Evolutionary conservation across 2,113 vertebrate species (phyloP), one percentile per base, ranked within the genome.

Genomic region (Isurus oxyrinchus): DNA sequence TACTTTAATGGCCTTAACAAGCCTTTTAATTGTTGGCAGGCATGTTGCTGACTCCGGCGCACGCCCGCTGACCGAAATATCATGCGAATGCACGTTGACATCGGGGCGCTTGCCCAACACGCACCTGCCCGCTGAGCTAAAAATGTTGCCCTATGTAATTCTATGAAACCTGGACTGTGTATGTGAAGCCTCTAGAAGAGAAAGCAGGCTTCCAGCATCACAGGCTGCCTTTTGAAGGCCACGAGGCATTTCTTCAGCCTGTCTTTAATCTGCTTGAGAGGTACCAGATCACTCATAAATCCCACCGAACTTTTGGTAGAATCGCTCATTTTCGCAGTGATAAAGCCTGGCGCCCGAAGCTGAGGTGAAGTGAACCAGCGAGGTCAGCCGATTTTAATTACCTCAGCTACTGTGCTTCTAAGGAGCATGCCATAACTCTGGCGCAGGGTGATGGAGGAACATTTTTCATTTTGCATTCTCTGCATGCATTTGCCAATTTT

Each of bases 151-250:
- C 59, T 61, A 69, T 69, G 21, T 35, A 91, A 91, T 59, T 91
- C 57, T 63, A 8, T 94, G 90, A 40, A 66, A 63, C 16, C 90
- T 66, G 94, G 94, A 31, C 13, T 3, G 2, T 13, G 61, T 63
- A 94, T 23, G 59, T 66, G 16, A 95, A 90, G 25, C 53, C 57
- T 31, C 53, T 35, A 2, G 53, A 23, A 94, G 59, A 35, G 90
- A 35, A 81, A 2, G 0, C n/a, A 0, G 96, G 97, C 97, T 97
- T 97, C 97, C 72, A 4, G 44, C 5, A 53, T 14, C 11, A 35
- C 67, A 35, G 94, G 63, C 94, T 55, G 67, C 44, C 44, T 53
- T 95, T 35, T 31, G 94, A 95, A 72, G 94, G 67, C 94, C 21
- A 0, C 0, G 25, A 40, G 81, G 21, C 66, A 79, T 40, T 40